Base-by-base conservation (phyloP, 2,888 invertebrate species). In the Aradus depressus region DNA sequence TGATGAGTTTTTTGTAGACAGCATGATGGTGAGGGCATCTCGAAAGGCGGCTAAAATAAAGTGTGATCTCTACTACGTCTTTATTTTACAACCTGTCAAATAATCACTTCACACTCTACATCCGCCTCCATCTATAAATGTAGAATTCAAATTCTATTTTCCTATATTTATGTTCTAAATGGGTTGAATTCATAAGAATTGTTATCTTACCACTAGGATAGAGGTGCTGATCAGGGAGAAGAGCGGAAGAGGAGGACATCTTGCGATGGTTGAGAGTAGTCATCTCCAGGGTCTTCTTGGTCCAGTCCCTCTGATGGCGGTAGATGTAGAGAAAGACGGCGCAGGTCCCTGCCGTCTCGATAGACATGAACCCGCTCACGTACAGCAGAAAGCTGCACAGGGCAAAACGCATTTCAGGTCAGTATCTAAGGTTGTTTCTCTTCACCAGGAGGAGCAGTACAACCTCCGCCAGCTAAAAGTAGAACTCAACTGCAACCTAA, bases 271-370 rank as follows among this genome's bases (percentile, higher is more conserved):
- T 59, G 45, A 59, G 55, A 35, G 57, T 52, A 25, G 56, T 55
- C 50, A 60, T 51, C 39, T 60, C 60, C 19, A 60, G 51, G 1
- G 56, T 48, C 43, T 60, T 60, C 39, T 51, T 52, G 25, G 56
- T 50, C 58, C 59, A 60, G 45, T 60, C 60, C 18, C 54, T 75
- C 68, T 81, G 81, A 63, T 82, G 80, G 77, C 80, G 80, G 66
- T 82, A 80, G 62, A 91, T 84, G 70, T 86, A 91, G 58, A 89
- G 77, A 67, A 89, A 89, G 60, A 91, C 82, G 53, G 88, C 87
- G 56, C 84, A 80, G 14, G 88, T 83, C 34, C 90, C 91, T 25
- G 90, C 84, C 56, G 89, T 71, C 67, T 91, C 89, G 6, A 85
- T 84, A 51, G 81, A 78, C 60, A 90, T 75, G 64, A 90, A 87